Conservation (phyloP, 2,888 invertebrate genomes). For the Acronicta psi region DNA sequence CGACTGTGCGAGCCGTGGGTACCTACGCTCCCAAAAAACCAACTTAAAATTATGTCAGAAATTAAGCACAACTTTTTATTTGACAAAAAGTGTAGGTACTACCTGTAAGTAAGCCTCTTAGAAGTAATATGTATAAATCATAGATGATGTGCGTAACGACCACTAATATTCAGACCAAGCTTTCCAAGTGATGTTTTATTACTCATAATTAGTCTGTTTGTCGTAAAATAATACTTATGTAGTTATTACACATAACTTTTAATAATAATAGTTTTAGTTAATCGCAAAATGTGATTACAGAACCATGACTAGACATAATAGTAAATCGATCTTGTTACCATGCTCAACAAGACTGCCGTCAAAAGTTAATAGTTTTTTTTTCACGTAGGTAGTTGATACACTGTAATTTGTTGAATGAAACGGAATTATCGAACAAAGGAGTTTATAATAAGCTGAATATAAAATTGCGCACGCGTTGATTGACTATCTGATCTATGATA, state of each 20-base stretch:
- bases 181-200: conserved; percentile 42
- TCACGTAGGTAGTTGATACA: neutral
- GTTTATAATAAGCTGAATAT: neutral
- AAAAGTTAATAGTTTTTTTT: conserved; percentile 24
- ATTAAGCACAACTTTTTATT: neutral
- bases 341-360: conserved; percentile 12
- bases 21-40: neutral
- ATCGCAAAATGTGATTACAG: conserved; percentile 33
- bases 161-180: conserved; percentile 36
- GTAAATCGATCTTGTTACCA: conserved; percentile 38
- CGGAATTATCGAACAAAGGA: conserved; percentile 27
- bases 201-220: conserved; percentile 37
- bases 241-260: conserved; percentile 19
- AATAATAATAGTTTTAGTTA: conserved; percentile 38
- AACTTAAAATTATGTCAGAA: too few species aligned
- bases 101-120: conserved; percentile 29
- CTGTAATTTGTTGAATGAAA: conserved; percentile 18
- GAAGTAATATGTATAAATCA: conserved; percentile 30
- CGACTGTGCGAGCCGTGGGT: too few species aligned
- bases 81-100: conserved; percentile 10
- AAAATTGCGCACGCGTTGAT: conserved; percentile 10
- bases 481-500: conserved; percentile 1
- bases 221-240: conserved; percentile 18
- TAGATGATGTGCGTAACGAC: conserved; percentile 34
- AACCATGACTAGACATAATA: conserved; percentile 38